These are phyloP conservation scores for Spatula clypeata DNA, from an alignment of 2,797 vertebrate genomes.

Conservation along the genomic window DNA sequence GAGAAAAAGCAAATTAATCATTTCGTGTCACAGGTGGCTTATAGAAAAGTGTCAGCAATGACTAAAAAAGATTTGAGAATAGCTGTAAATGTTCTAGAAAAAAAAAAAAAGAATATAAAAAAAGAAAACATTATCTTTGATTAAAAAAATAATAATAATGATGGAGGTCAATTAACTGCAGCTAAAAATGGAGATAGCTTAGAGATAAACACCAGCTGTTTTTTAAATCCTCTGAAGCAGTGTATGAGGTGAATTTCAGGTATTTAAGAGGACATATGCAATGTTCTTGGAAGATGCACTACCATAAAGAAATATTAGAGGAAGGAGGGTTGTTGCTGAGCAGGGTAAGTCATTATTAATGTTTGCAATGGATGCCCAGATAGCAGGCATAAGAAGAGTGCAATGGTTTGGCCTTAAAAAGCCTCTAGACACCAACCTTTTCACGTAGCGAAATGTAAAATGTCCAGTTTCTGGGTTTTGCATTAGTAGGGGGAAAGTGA, in stretches of 20 bases:
- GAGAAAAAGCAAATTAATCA: constrained; percentile 27
- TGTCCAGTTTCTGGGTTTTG: constrained; percentile 73
- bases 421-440: constrained; percentile 49
- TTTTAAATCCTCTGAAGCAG: constrained; percentile 39
- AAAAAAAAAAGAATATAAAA: not conserved
- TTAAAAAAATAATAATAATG: not conserved
- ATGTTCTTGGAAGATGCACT: constrained; percentile 32
- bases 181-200: constrained; percentile 67
- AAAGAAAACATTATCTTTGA: not conserved
- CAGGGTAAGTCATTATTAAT: constrained; percentile 9
- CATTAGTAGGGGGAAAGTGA: constrained; percentile 69
- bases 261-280: constrained; percentile 50
- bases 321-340: not conserved
- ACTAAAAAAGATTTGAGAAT: constrained; percentile 44
- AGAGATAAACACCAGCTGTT: constrained; percentile 74
- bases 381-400: constrained; percentile 26
- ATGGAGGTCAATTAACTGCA: constrained; percentile 62
- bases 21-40: constrained; percentile 37
- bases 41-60: constrained; percentile 13
- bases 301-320: not conserved
- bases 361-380: not conserved
- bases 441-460: constrained; percentile 37
- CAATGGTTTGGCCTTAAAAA: constrained; percentile 60
- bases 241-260: constrained; percentile 39
- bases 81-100: constrained; percentile 31